Evolutionary conservation across 1,140 invertebrate genomes (phyloP).

Genomic region (Eupristina koningsbergeri): DNA sequence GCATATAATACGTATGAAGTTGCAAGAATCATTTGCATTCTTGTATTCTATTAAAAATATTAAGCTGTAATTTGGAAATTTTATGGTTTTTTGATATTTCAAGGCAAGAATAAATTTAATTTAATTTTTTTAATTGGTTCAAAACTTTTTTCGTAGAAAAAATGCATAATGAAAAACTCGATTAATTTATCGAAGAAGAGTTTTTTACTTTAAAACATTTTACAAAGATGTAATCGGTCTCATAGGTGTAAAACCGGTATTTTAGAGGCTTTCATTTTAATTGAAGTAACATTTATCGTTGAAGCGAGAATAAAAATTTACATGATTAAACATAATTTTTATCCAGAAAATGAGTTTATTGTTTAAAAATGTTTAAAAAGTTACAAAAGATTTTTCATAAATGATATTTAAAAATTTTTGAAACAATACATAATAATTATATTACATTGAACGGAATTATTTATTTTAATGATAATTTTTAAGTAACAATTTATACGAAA

Average conservation of each 20-base stretch:
- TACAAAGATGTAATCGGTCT: neutral
- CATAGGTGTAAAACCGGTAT: neutral
- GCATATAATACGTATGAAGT: neutral
- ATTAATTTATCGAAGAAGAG: conserved; percentile 19
- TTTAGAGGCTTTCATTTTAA: conserved; percentile 31
- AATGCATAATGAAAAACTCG: conserved; percentile 7
- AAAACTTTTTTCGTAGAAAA: neutral
- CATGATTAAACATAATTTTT: conserved; percentile 23
- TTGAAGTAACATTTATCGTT: conserved; percentile 33
- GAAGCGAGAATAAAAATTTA: conserved; percentile 19
- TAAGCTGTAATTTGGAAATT: neutral
- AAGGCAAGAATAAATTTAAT: neutral
- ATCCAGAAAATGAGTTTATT: conserved; percentile 12
- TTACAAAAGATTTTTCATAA: too few species aligned
- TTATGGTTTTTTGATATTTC: neutral
- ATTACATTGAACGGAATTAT: too few species aligned
- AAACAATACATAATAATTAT: too few species aligned
- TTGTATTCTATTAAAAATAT: neutral
- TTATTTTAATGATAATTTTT: too few species aligned
- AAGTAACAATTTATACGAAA: too few species aligned
- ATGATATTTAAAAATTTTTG: too few species aligned
- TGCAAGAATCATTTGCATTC: too few species aligned
- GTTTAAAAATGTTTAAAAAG: neutral
- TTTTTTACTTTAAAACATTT: conserved; percentile 21
- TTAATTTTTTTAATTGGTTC: conserved; percentile 20